phyloP scores from a whole-genome alignment of 2,113 vertebrate genomes.

The Eurypyga helias region DNA sequence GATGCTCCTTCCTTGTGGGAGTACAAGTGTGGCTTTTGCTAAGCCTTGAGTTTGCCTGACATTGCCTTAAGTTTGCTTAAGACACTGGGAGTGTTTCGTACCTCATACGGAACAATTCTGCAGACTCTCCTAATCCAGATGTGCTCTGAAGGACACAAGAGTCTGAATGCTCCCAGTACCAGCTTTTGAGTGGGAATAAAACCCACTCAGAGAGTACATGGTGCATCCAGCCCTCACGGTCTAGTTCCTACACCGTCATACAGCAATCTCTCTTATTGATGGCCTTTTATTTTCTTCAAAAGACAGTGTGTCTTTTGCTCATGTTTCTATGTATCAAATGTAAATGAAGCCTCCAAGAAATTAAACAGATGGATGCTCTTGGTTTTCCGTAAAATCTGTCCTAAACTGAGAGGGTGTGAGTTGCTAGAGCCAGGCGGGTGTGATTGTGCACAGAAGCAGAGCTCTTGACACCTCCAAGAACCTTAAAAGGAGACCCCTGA shows the following conservation, averaged over 20 bases:
- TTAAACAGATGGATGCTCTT: not conserved
- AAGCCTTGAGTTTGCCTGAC: not conserved
- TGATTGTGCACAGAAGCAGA: not conserved
- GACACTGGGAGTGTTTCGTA: not conserved
- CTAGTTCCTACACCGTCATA: not conserved
- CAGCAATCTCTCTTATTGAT: not conserved
- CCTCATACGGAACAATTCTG: not conserved
- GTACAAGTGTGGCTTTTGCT: not conserved
- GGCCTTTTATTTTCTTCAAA: not conserved
- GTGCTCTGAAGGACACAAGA: not conserved
- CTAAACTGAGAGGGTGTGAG: not conserved
- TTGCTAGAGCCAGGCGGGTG: not conserved
- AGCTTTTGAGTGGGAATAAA: not conserved
- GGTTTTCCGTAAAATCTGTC: not conserved
- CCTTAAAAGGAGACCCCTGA: not conserved
- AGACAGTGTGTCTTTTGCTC: not conserved
- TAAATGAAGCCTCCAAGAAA: not conserved
- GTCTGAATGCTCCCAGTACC: rapidly evolving
- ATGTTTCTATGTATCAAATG: not conserved
- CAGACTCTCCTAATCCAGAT: not conserved
- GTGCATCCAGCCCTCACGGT: not conserved
- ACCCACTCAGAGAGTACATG: rapidly evolving
- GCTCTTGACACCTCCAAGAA: not conserved
- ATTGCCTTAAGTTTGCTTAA: not conserved
- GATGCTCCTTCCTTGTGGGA: not conserved